These are phyloP conservation scores for Perca flavescens DNA, from an alignment of 2,113 vertebrate species.

Conservation along the genomic window DNA sequence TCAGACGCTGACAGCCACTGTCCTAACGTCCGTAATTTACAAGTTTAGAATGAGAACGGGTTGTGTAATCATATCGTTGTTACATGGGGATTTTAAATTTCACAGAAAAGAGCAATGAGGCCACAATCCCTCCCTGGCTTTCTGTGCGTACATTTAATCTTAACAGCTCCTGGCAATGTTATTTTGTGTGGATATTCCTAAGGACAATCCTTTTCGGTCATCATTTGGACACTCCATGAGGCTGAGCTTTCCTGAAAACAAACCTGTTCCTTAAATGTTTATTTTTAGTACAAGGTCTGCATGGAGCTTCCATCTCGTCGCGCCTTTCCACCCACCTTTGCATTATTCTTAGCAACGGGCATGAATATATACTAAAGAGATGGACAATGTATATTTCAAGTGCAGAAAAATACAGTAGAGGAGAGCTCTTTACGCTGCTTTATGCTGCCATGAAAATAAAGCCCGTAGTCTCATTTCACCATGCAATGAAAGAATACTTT, in stretches of 20 bases:
- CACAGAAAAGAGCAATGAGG: not conserved
- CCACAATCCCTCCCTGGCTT: too few species aligned
- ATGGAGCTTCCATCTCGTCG: not conserved
- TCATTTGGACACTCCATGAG: not conserved
- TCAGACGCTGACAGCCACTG: too few species aligned
- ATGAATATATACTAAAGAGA: not conserved
- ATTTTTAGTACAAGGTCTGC: not conserved
- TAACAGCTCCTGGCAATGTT: not conserved
- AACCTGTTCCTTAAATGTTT: not conserved
- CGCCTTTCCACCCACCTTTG: not conserved
- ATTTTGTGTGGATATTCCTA: not conserved
- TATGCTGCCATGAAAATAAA: not conserved
- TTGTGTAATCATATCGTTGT: not conserved
- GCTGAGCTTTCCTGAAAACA: constrained; percentile 1
- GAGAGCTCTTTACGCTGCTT: not conserved
- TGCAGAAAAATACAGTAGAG: not conserved
- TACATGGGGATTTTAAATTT: not conserved
- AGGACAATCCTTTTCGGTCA: not conserved
- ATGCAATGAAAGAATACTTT: not conserved
- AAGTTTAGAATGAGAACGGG: too few species aligned
- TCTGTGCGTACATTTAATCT: not conserved
- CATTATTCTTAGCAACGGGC: not conserved
- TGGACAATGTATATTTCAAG: not conserved
- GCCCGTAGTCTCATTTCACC: not conserved
- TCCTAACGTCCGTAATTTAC: too few species aligned